Base-by-base conservation (phyloP, 2,888 invertebrate species). In the Netelia fuscicornis region DNA sequence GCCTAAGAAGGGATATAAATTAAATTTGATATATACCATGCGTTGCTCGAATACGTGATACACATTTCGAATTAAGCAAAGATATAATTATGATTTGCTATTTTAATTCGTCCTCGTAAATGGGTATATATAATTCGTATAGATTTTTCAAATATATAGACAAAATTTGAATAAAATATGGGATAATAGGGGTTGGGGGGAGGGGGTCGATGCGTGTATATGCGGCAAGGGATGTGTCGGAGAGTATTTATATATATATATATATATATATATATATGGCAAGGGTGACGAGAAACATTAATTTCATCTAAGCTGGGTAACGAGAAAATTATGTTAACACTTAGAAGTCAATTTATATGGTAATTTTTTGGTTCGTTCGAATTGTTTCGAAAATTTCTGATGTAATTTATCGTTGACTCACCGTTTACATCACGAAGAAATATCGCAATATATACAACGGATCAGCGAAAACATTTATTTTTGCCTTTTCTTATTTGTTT, bases 1-100 rank as follows among this genome's bases (percentile, higher is more conserved):
- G 71, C 75, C 65, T 83, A 78, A 78, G 72, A 78, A 77, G 78
- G 78, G 71, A 76, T 79, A 80, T 75, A 76, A 83, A 80, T 81
- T 67, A 80, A 72, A 71, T 42, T 70, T 70, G 20, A 68, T 68
- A 52, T 67, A 81, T 80, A 76, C 76, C 84, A 84, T 84, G 84
- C 84, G 56, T 58, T 81, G 75, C 17, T 20, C 79, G 70, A 65
- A 80, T 80, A 74, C 79, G 78, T 80, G 80, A 80, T 80, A 67
- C 70, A 81, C 71, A 75, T 70, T 80, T 76, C 67, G 80, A 84
- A 60, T 77, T 67, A 80, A 81, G 80, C 76, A 76, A 76, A 30
- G 17, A 68, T 62, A 72, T 77, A 84, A 71, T 84, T 60, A 68
- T 62, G 52, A 58, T 75, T 70, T n/a, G 37, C 70, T 70, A 79